Evolutionary conservation across 2,113 vertebrate genomes (phyloP).

Genomic region (Callopanchax toddi): DNA sequence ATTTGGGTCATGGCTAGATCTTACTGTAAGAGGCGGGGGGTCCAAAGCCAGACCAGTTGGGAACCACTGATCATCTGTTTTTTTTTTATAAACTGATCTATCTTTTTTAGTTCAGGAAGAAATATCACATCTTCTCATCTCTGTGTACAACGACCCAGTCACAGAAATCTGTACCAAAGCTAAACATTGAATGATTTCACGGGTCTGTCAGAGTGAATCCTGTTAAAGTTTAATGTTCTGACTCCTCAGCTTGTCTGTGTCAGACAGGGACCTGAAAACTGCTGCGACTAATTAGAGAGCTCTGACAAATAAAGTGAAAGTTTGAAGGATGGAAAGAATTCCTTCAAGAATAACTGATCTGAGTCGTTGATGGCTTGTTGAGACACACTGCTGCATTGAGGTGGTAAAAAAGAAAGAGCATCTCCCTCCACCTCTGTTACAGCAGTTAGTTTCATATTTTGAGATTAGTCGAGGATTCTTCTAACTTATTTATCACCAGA

Average conservation of each 20-base stretch:
- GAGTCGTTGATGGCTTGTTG: slow-evolving; percentile 28
- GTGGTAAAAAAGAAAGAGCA: neutral
- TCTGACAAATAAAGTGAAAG: slow-evolving; percentile 51
- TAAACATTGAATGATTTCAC: neutral
- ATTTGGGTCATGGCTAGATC: no score
- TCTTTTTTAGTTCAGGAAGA: no score
- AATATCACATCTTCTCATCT: neutral
- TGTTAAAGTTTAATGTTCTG: slow-evolving; percentile 44
- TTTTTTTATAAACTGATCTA: no score
- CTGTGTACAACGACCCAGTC: neutral
- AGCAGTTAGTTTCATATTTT: slow-evolving; percentile 12
- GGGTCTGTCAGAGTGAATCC: slow-evolving; percentile 20
- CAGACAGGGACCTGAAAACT: no score
- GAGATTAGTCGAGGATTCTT: slow-evolving; percentile 8
- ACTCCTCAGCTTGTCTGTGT: slow-evolving; percentile 18
- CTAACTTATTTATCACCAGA: neutral
- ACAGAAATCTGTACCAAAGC: slow-evolving; percentile 7
- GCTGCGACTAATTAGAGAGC: slow-evolving; percentile 58
- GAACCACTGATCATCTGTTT: no score
- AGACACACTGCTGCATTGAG: slow-evolving; percentile 13
- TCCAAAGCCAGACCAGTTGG: no score
- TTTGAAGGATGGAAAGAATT: slow-evolving; percentile 42
- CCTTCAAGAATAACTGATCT: slow-evolving; percentile 56
- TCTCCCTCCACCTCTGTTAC: neutral
- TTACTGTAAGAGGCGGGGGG: no score